Evolutionary conservation across 2,888 invertebrate species (phyloP).

Genomic region (Diarsia rubi): DNA sequence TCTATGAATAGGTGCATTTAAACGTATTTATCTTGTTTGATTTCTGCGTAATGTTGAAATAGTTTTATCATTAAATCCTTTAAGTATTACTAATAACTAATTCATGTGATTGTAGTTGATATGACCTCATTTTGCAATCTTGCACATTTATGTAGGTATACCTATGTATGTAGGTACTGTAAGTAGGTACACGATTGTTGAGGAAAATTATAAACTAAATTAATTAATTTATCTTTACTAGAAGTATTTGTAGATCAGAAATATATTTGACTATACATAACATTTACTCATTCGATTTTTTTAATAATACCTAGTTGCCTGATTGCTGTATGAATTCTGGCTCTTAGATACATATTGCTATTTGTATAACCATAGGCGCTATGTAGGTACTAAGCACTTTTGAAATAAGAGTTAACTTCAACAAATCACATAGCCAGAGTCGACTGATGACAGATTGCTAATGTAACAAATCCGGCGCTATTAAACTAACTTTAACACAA

Average conservation of each 20-base stretch:
- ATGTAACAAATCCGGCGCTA: not conserved
- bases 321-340: not conserved
- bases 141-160: too few relatives aligned
- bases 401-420: not conserved
- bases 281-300: not conserved
- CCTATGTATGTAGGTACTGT: not conserved
- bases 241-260: not conserved
- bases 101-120: slow-evolving; percentile 29
- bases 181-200: not conserved
- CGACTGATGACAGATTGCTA: slow-evolving; percentile 34
- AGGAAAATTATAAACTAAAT: not conserved
- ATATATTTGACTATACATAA: not conserved
- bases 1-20: not conserved
- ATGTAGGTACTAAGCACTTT: slow-evolving; percentile 14
- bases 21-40: slow-evolving; percentile 1
- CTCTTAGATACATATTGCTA: slow-evolving; percentile 29
- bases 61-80: slow-evolving; percentile 42
- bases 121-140: slow-evolving; percentile 45
- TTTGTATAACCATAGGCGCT: slow-evolving; percentile 3
- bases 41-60: slow-evolving; percentile 26
- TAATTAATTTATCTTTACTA: not conserved
- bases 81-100: slow-evolving; percentile 35
- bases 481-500: not conserved
- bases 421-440: not conserved
- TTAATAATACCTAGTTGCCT: not conserved